Base-by-base conservation (phyloP, 2,797 vertebrate species). In the Enteromius viviparus region DNA sequence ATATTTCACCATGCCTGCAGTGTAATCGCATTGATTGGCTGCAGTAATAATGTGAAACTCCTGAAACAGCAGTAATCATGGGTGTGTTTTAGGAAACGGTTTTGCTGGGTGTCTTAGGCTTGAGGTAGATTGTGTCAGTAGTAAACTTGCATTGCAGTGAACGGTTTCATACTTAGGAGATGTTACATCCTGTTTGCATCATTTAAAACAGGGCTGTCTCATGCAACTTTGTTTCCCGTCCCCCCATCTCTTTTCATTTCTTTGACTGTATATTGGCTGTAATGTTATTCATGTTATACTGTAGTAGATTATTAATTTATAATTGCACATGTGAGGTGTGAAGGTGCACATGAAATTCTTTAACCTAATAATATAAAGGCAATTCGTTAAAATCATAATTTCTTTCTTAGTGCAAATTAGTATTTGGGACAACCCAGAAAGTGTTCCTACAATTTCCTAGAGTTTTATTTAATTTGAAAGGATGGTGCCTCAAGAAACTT, bases 111-210 rank as follows among this genome's bases (percentile, higher is more conserved):
- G 21, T 68, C 37, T 84, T 37, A 40, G 14, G 51, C 26, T 19
- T 72, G 29, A 34, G 62, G 78, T 69, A 62, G 34, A 32, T 68
- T 42, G 47, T 53, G 55, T 85, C 47, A 17, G 40, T 29, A 49
- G 69, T 74, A 76, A 76, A 42, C 45, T 62, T 14, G n/a, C 42
- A 34, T 80, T 75, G 47, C 10, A 64, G 15, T 66, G 60, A 76
- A 65, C n/a, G 45, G 17, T 60, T 55, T 42, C n/a, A 51, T 11
- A 19, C 12, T 53, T 12, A 1, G 21, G 55, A 79, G 69, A 51
- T 21, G 40, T 85, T 85, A 80, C 85, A 80, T 85, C 70, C 76
- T 79, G 76, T 83, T 85, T 85, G 85, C 85, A 76, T 85, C 76
- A 85, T 85, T 79, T 79, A 58, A 79, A 68, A 82, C 37, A 78